phyloP scores from a whole-genome alignment of 1,140 invertebrate species.

The Grapholita molesta region DNA sequence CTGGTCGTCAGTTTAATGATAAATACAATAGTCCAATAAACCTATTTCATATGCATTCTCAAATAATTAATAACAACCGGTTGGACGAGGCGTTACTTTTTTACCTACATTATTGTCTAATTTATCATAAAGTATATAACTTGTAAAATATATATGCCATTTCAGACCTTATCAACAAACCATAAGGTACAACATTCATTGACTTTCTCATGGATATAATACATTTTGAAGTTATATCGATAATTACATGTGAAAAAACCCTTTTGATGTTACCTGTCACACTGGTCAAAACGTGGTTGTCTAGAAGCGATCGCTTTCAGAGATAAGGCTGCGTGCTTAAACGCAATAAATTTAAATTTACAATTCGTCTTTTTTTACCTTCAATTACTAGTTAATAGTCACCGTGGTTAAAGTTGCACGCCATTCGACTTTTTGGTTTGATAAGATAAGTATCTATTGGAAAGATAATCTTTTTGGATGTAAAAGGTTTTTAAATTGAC shows the following conservation, averaged over 20 bases:
- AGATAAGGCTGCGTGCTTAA: neutral
- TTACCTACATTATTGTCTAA: no score
- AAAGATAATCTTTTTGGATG: no score
- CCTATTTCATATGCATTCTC: no score
- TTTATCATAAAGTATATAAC: no score
- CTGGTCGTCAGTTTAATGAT: no score
- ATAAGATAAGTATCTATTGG: neutral
- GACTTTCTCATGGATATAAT: neutral
- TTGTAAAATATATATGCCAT: no score
- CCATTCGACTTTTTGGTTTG: neutral
- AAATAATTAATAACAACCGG: no score
- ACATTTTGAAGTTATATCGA: neutral
- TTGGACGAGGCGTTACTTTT: no score
- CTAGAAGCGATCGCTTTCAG: neutral
- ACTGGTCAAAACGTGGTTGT: conserved; percentile 4
- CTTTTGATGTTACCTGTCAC: conserved; percentile 7
- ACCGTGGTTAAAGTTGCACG: neutral
- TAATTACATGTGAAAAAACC: conserved; percentile 7
- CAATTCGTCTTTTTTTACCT: neutral
- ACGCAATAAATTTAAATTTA: neutral
- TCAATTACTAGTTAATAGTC: neutral
- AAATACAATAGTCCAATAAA: no score
- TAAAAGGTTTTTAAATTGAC: no score
- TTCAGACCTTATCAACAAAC: neutral
- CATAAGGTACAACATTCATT: neutral